These are phyloP conservation scores for Crocidura indochinensis DNA, from an alignment of 2,797 vertebrate genomes.

Conservation along the genomic window DNA sequence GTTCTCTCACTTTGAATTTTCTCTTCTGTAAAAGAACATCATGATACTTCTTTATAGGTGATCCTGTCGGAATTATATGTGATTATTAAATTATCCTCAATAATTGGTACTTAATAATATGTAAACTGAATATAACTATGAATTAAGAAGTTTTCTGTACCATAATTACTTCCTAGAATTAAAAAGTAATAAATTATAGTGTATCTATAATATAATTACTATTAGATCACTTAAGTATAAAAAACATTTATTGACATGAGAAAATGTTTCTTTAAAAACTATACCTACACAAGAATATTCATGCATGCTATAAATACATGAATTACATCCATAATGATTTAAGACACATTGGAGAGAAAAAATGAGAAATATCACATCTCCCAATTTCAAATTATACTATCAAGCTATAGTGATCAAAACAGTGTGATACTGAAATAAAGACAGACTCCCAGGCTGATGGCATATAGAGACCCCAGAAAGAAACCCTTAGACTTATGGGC, in stretches of 20 bases:
- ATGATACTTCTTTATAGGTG: background rate
- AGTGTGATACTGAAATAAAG: no score
- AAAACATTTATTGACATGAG: background rate
- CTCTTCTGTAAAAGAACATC: slow-evolving; percentile 25
- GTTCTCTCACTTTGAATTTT: background rate
- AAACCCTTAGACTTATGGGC: no score
- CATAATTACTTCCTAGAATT: slow-evolving; percentile 49
- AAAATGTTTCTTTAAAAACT: slow-evolving; percentile 36
- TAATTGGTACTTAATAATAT: no score
- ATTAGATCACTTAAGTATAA: slow-evolving; percentile 4
- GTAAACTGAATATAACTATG: background rate
- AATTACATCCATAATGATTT: no score
- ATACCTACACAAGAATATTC: background rate
- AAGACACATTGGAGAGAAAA: no score
- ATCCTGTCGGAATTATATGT: background rate
- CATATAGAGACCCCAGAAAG: no score
- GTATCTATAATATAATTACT: slow-evolving; percentile 22
- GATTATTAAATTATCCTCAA: no score
- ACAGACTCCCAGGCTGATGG: no score
- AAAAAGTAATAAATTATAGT: slow-evolving; percentile 28
- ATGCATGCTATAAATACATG: background rate
- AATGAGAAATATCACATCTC: no score
- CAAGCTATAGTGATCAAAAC: no score
- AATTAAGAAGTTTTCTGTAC: background rate
- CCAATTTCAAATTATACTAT: no score